Conservation (phyloP, 2,113 vertebrate genomes). For the Siphamia tubifer region DNA sequence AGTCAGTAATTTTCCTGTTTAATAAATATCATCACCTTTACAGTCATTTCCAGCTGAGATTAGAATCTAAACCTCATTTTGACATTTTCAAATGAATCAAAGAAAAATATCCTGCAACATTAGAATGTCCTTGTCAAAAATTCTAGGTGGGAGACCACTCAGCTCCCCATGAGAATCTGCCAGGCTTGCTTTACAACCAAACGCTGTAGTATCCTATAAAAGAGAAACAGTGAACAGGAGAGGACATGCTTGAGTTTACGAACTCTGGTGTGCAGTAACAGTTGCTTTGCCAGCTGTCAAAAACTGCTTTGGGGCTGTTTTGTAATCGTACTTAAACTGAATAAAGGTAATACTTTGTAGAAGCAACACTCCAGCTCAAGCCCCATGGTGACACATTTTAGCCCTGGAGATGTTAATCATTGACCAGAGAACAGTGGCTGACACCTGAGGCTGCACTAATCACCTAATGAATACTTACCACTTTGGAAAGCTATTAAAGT, state of each 20-base stretch:
- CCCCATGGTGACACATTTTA: background rate
- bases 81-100: background rate
- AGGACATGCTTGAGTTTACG: constrained; percentile 22
- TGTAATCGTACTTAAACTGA: constrained; percentile 35
- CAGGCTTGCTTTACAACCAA: background rate
- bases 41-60: background rate
- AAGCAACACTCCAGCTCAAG: constrained; percentile 3
- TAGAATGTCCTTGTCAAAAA: constrained; percentile 21
- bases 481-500: constrained; percentile 1
- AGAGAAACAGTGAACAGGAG: background rate
- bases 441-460: constrained; percentile 34
- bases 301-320: constrained; percentile 42
- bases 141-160: background rate
- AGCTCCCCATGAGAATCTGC: constrained; percentile 2
- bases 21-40: too few relatives aligned
- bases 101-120: background rate
- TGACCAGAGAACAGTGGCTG: constrained; percentile 45
- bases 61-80: background rate
- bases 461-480: constrained; percentile 44
- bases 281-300: constrained; percentile 44
- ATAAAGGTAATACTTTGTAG: constrained; percentile 35
- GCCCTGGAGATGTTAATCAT: constrained; percentile 36
- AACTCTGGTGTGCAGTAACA: background rate
- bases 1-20: background rate
- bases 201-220: too few relatives aligned